Conservation (phyloP, 2,113 vertebrate genomes). For the Edolisoma coerulescens region DNA sequence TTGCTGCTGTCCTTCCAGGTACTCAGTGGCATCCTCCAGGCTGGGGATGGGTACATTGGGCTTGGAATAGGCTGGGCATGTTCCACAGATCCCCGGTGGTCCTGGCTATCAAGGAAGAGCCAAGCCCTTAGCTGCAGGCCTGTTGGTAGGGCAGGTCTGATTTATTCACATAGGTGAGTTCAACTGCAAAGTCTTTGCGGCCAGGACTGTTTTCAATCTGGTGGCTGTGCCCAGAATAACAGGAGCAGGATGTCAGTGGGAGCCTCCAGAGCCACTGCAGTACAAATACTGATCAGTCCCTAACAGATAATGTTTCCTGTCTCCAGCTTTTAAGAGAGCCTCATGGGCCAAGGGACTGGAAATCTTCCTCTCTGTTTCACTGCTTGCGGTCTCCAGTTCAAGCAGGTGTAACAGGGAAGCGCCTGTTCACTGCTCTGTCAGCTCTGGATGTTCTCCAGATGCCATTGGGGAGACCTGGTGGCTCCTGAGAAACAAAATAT, state of each 20-base stretch:
- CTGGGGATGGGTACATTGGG: neutral
- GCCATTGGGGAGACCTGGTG: neutral
- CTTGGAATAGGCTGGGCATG: neutral
- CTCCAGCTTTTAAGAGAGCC: neutral
- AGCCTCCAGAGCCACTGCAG: conserved; percentile 16
- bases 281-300: conserved; percentile 6
- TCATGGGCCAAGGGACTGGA: neutral
- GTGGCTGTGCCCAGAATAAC: conserved; percentile 55
- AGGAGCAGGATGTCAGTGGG: conserved; percentile 55
- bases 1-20: neutral
- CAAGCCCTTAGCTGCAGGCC: neutral
- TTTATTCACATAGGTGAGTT: neutral
- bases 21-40: neutral
- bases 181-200: neutral
- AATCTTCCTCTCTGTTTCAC: neutral
- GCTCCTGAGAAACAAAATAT: neutral
- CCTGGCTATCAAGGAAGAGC: neutral
- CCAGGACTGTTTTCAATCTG: conserved; percentile 19
- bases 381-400: neutral
- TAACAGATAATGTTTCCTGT: conserved; percentile 45
- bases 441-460: neutral
- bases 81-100: neutral
- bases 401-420: neutral
- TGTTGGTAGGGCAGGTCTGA: neutral
- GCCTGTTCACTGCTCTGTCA: neutral